A percentile compares a stretch with the other conserved stretches of the same genome.
Conservation (phyloP, 2,888 invertebrate species). For the Galerucella pusilla region DNA sequence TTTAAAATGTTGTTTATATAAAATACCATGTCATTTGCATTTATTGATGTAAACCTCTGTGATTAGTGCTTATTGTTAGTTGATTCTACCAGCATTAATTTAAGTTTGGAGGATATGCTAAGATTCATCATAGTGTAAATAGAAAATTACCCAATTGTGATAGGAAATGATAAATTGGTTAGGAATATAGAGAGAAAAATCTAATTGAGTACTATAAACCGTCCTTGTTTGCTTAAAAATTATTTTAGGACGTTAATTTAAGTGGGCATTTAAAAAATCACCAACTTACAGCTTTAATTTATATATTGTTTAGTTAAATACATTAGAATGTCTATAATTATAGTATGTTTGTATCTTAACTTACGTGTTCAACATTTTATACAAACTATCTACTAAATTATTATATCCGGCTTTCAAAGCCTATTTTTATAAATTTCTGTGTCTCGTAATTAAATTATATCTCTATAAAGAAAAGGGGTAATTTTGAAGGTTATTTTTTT, state of each 20-base stretch:
- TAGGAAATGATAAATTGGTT: not conserved
- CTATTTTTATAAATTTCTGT: not conserved
- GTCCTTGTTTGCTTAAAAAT: not conserved
- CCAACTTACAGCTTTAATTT: not conserved
- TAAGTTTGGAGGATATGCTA: constrained; percentile 1
- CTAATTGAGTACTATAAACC: not conserved
- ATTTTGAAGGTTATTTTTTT: not conserved
- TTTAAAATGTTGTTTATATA: constrained; percentile 25
- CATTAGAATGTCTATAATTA: not conserved
- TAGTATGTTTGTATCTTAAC: not conserved
- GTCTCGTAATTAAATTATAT: not conserved
- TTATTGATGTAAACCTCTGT: constrained; percentile 36
- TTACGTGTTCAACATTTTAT: no score
- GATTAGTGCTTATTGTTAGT: constrained; percentile 28
- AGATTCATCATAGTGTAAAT: not conserved
- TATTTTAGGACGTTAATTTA: not conserved
- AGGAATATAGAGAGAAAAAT: not conserved
- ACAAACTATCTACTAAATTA: not conserved
- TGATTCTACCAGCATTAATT: not conserved
- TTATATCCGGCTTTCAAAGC: not conserved
- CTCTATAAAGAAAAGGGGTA: not conserved
- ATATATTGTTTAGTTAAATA: not conserved
- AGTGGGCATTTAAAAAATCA: not conserved
- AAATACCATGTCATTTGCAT: constrained; percentile 27
- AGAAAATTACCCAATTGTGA: not conserved